Evolutionary conservation across 2,888 invertebrate genomes (phyloP).

Genomic region (Caenorhabditis plicata): DNA sequence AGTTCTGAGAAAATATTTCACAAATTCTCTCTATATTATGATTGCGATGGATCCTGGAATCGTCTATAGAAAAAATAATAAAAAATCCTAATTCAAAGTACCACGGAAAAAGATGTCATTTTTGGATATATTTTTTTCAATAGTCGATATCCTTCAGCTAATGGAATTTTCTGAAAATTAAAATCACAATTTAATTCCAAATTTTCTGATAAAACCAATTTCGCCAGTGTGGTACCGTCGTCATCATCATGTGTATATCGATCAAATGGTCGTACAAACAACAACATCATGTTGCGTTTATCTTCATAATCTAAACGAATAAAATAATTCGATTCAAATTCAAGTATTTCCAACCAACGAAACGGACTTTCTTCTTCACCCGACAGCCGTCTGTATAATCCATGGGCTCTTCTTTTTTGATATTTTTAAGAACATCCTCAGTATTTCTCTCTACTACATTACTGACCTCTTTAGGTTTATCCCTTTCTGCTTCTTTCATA

Average conservation of each 20-base stretch:
- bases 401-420: not conserved
- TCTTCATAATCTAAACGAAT: conserved; percentile 8
- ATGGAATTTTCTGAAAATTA: too few relatives aligned
- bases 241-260: conserved; percentile 2
- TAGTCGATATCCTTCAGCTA: not conserved
- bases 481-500: not conserved
- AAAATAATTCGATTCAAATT: not conserved
- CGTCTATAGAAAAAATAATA: too few relatives aligned
- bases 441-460: not conserved
- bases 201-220: too few relatives aligned
- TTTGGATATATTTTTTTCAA: not conserved
- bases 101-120: not conserved
- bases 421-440: not conserved
- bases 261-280: conserved; percentile 4
- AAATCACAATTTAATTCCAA: too few relatives aligned
- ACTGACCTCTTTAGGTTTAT: not conserved
- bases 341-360: conserved; percentile 4
- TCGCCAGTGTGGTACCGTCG: not conserved
- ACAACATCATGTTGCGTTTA: conserved; percentile 8
- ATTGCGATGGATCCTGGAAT: too few relatives aligned
- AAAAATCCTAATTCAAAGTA: not conserved
- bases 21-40: too few relatives aligned
- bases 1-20: too few relatives aligned
- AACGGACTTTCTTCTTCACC: conserved; percentile 3
- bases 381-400: too few relatives aligned